Evolutionary conservation across 2,797 vertebrate genomes (phyloP).

Genomic region (Fistularia tabacaria): DNA sequence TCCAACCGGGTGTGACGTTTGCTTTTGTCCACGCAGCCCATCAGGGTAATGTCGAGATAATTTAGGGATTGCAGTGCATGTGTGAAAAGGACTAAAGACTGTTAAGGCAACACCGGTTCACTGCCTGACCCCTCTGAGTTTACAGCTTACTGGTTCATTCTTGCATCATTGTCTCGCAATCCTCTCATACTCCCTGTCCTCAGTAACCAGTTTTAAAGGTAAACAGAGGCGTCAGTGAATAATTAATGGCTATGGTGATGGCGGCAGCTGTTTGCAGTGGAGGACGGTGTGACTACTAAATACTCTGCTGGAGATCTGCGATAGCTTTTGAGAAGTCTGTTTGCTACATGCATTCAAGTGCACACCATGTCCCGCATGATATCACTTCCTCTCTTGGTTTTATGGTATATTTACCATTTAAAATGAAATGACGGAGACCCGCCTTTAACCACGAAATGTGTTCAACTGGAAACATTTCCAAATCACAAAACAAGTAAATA

Average conservation of each 20-base stretch:
- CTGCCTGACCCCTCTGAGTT: neutral
- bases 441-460: no score
- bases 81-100: no score
- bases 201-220: slow-evolving; percentile 53
- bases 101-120: neutral
- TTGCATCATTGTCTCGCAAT: slow-evolving; percentile 6
- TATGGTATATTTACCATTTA: no score
- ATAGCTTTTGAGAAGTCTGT: slow-evolving; percentile 26
- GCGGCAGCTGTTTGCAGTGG: slow-evolving; percentile 58
- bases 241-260: slow-evolving; percentile 58
- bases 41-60: no score
- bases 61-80: no score
- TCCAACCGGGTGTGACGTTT: no score
- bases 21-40: no score
- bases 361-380: slow-evolving; percentile 8
- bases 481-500: no score
- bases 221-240: slow-evolving; percentile 68
- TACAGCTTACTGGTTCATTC: slow-evolving; percentile 10
- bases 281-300: slow-evolving; percentile 23
- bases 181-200: slow-evolving; percentile 31
- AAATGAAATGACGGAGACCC: no score
- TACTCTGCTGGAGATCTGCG: slow-evolving; percentile 29
- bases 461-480: no score
- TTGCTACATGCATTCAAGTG: slow-evolving; percentile 15
- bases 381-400: no score